These are phyloP conservation scores for Spatulosminthurus flaviceps DNA, from an alignment of 2,888 invertebrate species.

Conservation along the genomic window DNA sequence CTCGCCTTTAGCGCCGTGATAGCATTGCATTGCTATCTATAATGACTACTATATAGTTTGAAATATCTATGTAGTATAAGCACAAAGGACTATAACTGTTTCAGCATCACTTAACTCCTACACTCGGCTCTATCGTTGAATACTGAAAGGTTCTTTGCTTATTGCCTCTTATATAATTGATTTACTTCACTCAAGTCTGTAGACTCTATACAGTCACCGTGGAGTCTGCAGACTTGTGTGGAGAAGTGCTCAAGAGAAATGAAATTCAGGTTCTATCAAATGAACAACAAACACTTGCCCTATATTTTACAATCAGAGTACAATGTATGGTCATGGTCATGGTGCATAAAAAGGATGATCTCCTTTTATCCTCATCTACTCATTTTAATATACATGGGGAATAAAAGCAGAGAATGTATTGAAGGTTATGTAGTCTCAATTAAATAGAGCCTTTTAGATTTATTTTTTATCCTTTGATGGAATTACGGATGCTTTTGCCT, in stretches of 20 bases:
- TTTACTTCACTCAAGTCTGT: slow-evolving; percentile 9
- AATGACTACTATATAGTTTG: too few relatives aligned
- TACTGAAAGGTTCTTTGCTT: slow-evolving; percentile 1
- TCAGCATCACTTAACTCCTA: slow-evolving; percentile 1
- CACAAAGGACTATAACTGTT: neutral
- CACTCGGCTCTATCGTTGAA: neutral
- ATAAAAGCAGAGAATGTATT: too few relatives aligned
- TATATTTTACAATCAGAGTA: neutral
- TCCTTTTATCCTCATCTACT: neutral
- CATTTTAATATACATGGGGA: too few relatives aligned
- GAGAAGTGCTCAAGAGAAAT: neutral
- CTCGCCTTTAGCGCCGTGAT: too few relatives aligned
- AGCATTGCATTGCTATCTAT: too few relatives aligned
- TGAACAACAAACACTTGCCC: neutral
- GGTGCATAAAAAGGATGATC: neutral
- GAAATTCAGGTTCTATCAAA: neutral
- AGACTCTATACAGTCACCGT: too few relatives aligned
- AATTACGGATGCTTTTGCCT: too few relatives aligned
- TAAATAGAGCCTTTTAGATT: too few relatives aligned
- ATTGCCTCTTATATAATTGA: slow-evolving; percentile 13
- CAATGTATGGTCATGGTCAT: neutral
- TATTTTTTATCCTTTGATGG: too few relatives aligned
- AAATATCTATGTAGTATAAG: neutral
- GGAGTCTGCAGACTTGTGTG: too few relatives aligned
- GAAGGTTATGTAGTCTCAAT: too few relatives aligned